Percentiles rank a stretch among this genome's conserved stretches.
These are phyloP conservation scores for Drosophila aldrichi DNA, from an alignment of 2,888 invertebrate genomes.

Conservation along the genomic window DNA sequence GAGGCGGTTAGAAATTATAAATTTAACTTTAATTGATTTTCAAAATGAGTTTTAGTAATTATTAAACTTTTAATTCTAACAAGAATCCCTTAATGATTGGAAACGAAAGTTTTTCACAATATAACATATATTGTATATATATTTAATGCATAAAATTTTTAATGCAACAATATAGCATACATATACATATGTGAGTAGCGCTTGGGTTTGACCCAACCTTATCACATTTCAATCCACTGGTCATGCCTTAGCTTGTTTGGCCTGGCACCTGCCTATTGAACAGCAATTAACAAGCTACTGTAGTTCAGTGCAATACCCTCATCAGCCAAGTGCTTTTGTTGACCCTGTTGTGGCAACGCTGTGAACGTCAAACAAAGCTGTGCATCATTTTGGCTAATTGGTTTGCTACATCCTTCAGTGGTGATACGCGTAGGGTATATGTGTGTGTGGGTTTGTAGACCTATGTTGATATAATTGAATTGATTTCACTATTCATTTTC, in stretches of 20 bases:
- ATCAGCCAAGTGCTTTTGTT: constrained; percentile 1
- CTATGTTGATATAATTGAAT: neutral
- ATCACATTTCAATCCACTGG: neutral
- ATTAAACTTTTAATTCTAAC: no score
- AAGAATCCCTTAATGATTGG: no score
- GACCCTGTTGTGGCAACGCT: neutral
- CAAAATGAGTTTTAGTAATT: no score
- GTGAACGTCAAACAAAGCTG: neutral
- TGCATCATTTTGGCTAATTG: constrained; percentile 11
- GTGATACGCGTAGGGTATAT: neutral
- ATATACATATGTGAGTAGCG: no score
- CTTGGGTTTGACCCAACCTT: neutral
- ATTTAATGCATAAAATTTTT: no score
- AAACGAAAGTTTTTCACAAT: no score
- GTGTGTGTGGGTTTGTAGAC: neutral
- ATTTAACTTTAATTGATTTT: no score
- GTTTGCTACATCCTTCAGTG: neutral
- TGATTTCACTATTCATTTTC: no score
- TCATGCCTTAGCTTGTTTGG: neutral
- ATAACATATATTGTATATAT: no score
- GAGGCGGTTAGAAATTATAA: no score
- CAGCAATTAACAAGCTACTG: neutral
- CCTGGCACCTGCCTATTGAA: neutral
- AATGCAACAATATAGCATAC: no score
- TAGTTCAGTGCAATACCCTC: neutral